Conservation (phyloP, 2,888 invertebrate genomes). For the Seira musarum region DNA sequence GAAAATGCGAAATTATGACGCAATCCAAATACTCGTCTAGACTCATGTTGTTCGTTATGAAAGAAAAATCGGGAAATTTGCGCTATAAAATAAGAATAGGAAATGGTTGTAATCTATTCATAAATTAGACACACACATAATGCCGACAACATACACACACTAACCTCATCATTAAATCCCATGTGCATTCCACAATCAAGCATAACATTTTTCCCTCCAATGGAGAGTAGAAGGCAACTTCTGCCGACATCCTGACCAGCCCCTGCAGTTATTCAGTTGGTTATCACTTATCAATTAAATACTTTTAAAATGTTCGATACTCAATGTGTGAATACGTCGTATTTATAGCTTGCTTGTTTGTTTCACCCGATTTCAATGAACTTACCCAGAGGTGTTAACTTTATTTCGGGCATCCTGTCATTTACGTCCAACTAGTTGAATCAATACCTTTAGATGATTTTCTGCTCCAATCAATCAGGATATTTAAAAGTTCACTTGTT, state of each 20-base stretch:
- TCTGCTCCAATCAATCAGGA: neutral
- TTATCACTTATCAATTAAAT: slow-evolving; percentile 12
- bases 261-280: slow-evolving; percentile 71
- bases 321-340: too few species aligned
- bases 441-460: neutral
- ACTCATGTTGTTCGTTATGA: slow-evolving; percentile 83
- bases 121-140: slow-evolving; percentile 25
- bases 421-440: neutral
- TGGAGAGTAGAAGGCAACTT: slow-evolving; percentile 94
- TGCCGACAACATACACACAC: too few species aligned
- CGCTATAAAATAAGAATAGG: too few species aligned
- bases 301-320: too few species aligned
- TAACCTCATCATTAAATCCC: slow-evolving; percentile 97
- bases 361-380: neutral
- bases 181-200: slow-evolving; percentile 99
- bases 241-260: slow-evolving; percentile 98
- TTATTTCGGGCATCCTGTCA: slow-evolving; percentile 84
- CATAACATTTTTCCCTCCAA: slow-evolving; percentile 99
- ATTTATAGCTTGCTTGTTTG: slow-evolving; percentile 8
- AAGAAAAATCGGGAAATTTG: slow-evolving; percentile 97
- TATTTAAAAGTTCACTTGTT: too few species aligned
- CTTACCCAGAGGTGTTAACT: slow-evolving; percentile 84
- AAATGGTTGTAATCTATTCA: neutral
- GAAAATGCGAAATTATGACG: slow-evolving; percentile 99
- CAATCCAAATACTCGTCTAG: slow-evolving; percentile 97